phyloP scores from a whole-genome alignment of 2,888 invertebrate genomes.

The Entomobrya multifasciata region DNA sequence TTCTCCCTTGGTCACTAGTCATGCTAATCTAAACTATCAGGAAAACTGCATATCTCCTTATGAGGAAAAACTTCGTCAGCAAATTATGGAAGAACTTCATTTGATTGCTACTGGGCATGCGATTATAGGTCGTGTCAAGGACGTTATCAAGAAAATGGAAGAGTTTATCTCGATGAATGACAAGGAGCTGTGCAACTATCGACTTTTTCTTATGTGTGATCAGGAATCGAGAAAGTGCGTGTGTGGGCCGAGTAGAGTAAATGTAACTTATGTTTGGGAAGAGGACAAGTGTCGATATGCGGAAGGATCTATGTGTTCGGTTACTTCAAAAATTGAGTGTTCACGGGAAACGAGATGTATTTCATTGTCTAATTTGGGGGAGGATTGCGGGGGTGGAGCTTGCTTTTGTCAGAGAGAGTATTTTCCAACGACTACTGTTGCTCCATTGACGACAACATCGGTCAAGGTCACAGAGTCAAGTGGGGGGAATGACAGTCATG shows the following conservation, averaged over 20 bases:
- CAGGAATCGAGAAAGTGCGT: constrained; percentile 58
- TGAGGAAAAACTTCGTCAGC: constrained; percentile 65
- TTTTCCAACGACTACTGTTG: constrained; percentile 31
- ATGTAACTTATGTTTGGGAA: constrained; percentile 54
- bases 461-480: too few relatives aligned
- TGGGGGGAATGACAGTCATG: too few relatives aligned
- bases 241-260: constrained; percentile 60
- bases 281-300: constrained; percentile 51
- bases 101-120: constrained; percentile 52
- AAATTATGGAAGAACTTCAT: constrained; percentile 63
- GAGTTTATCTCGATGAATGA: constrained; percentile 70
- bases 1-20: constrained; percentile 60
- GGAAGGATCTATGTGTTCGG: constrained; percentile 63
- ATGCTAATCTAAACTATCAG: constrained; percentile 57
- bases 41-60: constrained; percentile 64
- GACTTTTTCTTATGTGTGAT: constrained; percentile 56
- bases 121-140: constrained; percentile 45
- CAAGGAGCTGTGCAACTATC: constrained; percentile 67
- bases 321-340: constrained; percentile 58
- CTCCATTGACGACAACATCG: too few relatives aligned
- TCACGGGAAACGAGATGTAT: constrained; percentile 36
- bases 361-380: constrained; percentile 52
- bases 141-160: constrained; percentile 65
- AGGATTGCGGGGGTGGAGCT: constrained; percentile 39
- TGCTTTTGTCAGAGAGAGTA: constrained; percentile 66